Evolutionary conservation across 2,888 invertebrate species (phyloP).

Genomic region (Clepsis dumicolana): DNA sequence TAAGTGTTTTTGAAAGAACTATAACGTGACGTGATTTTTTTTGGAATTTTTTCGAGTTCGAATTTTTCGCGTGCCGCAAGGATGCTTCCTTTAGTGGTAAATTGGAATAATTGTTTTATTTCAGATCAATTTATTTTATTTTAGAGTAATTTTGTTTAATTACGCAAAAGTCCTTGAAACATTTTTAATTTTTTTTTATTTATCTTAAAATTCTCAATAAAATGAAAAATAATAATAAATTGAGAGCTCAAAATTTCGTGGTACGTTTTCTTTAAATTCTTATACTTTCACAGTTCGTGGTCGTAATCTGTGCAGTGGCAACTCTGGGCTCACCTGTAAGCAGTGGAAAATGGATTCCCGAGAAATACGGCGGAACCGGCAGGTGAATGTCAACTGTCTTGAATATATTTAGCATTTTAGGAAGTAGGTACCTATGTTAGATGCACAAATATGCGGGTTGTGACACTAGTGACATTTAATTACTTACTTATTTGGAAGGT

Average conservation of each 20-base stretch:
- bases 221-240: no score
- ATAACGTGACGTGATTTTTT: constrained; percentile 54
- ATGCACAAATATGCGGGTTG: constrained; percentile 5
- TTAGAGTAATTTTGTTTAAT: neutral
- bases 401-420: constrained; percentile 33
- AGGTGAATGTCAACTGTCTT: constrained; percentile 69
- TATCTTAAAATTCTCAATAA: neutral
- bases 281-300: constrained; percentile 62
- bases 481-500: constrained; percentile 21
- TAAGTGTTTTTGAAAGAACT: constrained; percentile 65
- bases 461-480: neutral
- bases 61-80: constrained; percentile 62
- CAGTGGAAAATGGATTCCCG: constrained; percentile 76
- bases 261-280: constrained; percentile 41
- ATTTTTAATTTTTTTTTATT: neutral
- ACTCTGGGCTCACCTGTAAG: constrained; percentile 63
- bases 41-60: no score
- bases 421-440: constrained; percentile 23
- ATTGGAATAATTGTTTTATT: constrained; percentile 36
- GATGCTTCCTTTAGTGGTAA: constrained; percentile 74
- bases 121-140: neutral
- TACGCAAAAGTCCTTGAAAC: neutral
- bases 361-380: constrained; percentile 73
- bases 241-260: no score
- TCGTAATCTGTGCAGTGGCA: constrained; percentile 69